phyloP scores from a whole-genome alignment of 2,888 invertebrate species.

The Apodemia hepburni region DNA sequence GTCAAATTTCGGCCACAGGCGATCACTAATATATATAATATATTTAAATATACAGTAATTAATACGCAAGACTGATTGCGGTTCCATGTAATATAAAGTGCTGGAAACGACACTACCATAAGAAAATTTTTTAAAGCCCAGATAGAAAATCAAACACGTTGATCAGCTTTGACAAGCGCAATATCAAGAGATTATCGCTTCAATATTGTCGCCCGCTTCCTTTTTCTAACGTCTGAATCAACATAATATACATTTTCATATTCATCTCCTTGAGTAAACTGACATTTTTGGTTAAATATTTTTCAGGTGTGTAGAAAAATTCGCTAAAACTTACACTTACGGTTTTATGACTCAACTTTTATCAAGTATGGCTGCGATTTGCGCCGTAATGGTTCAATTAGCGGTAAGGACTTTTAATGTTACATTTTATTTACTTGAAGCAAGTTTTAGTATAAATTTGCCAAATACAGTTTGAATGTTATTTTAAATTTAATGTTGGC shows the following conservation, averaged over 20 bases:
- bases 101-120: no score
- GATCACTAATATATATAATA: no score
- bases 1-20: no score
- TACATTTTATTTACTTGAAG: no score
- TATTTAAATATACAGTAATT: no score
- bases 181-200: slow-evolving; percentile 68
- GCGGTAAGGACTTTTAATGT: slow-evolving; percentile 50
- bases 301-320: slow-evolving; percentile 65
- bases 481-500: no score
- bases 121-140: no score
- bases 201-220: slow-evolving; percentile 62
- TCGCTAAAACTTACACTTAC: slow-evolving; percentile 63
- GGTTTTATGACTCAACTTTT: slow-evolving; percentile 74
- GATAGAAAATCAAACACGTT: slow-evolving; percentile 27
- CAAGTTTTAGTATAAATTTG: no score
- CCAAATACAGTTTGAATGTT: no score
- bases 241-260: slow-evolving; percentile 58
- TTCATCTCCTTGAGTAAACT: slow-evolving; percentile 40
- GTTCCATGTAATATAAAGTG: no score
- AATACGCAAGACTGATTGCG: no score
- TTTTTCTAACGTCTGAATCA: slow-evolving; percentile 60
- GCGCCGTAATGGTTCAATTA: slow-evolving; percentile 75
- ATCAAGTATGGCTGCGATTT: slow-evolving; percentile 72
- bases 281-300: slow-evolving; percentile 16
- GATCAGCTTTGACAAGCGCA: slow-evolving; percentile 55